Percentiles rank a stretch among this genome's conserved stretches.
phyloP scores from a whole-genome alignment of 1,140 invertebrate genomes.

The Trissolcus basalis region DNA sequence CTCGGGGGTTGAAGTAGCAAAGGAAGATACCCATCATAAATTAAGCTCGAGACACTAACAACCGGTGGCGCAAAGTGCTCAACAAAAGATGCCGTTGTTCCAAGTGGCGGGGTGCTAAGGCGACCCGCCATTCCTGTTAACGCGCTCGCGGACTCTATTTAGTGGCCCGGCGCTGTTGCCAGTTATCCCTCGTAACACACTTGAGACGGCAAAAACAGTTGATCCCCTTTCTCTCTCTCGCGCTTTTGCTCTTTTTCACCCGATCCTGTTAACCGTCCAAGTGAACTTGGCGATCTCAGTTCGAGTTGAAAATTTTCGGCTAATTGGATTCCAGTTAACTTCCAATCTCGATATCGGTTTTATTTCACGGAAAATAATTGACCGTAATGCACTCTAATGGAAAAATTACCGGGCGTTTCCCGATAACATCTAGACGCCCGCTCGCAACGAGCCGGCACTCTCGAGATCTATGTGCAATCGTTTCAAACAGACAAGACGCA shows the following conservation, averaged over 20 bases:
- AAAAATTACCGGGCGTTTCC: constrained; percentile 27
- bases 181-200: constrained; percentile 3
- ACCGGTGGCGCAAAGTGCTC: neutral
- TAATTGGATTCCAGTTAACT: constrained; percentile 13
- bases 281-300: neutral
- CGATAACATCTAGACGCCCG: constrained; percentile 21
- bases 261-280: neutral
- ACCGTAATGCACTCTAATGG: constrained; percentile 24
- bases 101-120: neutral
- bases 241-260: neutral
- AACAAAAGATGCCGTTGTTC: constrained; percentile 27
- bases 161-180: constrained; percentile 12
- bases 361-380: constrained; percentile 18
- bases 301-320: constrained; percentile 1
- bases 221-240: neutral
- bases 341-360: constrained; percentile 15
- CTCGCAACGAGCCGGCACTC: neutral
- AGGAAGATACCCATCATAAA: constrained; percentile 14
- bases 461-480: constrained; percentile 11
- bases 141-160: constrained; percentile 20
- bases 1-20: constrained; percentile 1
- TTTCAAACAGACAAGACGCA: constrained; percentile 2
- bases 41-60: constrained; percentile 15
- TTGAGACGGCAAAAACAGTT: neutral
- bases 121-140: constrained; percentile 19